Percentiles rank a stretch among this genome's conserved stretches.
phyloP scores from a whole-genome alignment of 2,888 invertebrate genomes.

The Tipula unca region DNA sequence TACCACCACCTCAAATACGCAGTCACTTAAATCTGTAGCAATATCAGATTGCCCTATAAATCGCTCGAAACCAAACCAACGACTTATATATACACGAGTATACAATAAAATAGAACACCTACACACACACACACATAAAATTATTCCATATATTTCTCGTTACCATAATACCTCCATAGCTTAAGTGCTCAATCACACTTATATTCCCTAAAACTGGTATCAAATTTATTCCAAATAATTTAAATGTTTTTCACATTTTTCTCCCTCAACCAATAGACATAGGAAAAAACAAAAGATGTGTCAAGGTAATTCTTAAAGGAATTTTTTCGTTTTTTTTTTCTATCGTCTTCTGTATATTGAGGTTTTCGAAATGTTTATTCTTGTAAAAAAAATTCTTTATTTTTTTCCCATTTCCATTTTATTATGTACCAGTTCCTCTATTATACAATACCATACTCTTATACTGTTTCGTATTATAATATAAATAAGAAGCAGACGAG shows the following conservation, averaged over 20 bases:
- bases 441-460: neutral
- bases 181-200: neutral
- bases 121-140: neutral
- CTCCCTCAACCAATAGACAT: neutral
- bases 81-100: neutral
- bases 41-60: neutral
- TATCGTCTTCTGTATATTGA: neutral
- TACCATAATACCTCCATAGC: neutral
- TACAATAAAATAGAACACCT: too few relatives aligned
- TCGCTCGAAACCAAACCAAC: neutral
- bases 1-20: neutral
- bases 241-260: neutral
- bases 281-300: neutral
- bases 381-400: neutral
- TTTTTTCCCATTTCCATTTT: neutral
- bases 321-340: neutral
- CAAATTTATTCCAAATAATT: neutral
- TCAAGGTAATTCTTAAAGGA: neutral
- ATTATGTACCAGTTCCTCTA: neutral
- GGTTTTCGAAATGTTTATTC: neutral
- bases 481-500: neutral
- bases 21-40: neutral
- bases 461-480: neutral
- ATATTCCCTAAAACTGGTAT: neutral
- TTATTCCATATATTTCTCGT: neutral